Evolutionary conservation across 2,113 vertebrate species (phyloP), one percentile per base, ranked within the genome.

Genomic region (Scartelaos histophorus): DNA sequence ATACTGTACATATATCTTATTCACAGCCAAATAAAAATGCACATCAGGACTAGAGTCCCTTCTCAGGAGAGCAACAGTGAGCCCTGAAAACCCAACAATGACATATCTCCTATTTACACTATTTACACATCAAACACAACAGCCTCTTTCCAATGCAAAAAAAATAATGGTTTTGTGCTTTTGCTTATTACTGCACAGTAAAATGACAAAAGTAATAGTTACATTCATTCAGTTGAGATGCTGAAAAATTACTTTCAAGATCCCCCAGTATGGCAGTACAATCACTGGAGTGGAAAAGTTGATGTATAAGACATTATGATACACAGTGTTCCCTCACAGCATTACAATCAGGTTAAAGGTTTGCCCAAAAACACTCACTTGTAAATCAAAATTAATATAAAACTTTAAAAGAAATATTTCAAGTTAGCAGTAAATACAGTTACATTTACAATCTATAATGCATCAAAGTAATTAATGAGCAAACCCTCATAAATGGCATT

Each of bases 1-100:
- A 87, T 88, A 90, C 86, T 91, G 78, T 90, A 91, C 85, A 88
- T 82, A 90, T 77, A 75, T 83, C 82, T 87, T 91, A 89, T 91
- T 89, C 88, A 91, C 91, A 87, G 79, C 87, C n/a, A 80, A 79
- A 69, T 22, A 66, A 56, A 86, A 72, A 13, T 71, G 76, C 74
- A 80, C 84, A 82, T 74, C 73, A 79, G 62, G 81, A 79, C 83
- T 68, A 82, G 77, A 67, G 68, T 61, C 81, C 72, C 65, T 76
- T 66, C 75, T 81, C 70, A 74, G 73, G 76, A 76, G 79, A 80
- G 71, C 76, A 65, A 46, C 51, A 69, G 71, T 25, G 19, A 67
- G 7, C 51, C 10, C 46, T 60, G 7, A 4, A 66, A 83, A 69
- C 65, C 64, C 80, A 81, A 87, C 71, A 21, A 64, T 81, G 73